phyloP scores from a whole-genome alignment of 2,113 vertebrate species.

The Centropristis striata region DNA sequence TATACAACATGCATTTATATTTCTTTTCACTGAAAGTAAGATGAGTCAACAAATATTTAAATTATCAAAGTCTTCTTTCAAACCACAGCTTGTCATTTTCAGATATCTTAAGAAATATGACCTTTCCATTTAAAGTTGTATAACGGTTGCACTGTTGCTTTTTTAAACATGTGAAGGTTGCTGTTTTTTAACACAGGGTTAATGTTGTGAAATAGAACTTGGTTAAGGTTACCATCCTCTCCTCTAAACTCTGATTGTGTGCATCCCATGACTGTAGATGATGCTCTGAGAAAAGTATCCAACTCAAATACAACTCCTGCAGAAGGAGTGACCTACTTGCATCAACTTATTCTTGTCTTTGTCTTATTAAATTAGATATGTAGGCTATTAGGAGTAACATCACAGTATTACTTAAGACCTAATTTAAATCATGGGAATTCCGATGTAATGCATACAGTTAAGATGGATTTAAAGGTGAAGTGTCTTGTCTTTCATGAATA shows the following conservation, averaged over 20 bases:
- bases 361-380: constrained; percentile 17
- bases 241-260: constrained; percentile 15
- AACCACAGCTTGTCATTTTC: no score
- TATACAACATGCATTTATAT: no score
- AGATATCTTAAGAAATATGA: no score
- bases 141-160: no score
- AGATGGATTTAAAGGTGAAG: neutral
- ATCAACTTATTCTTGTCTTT: constrained; percentile 4
- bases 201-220: neutral
- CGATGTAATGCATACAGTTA: neutral
- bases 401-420: neutral
- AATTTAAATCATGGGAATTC: neutral
- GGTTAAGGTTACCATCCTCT: no score
- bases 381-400: neutral
- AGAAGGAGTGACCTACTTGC: constrained; percentile 46
- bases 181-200: no score
- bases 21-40: no score
- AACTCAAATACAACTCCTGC: constrained; percentile 13
- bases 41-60: no score
- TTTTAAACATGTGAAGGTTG: no score
- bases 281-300: constrained; percentile 23
- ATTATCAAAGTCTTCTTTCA: no score
- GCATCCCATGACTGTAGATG: constrained; percentile 21
- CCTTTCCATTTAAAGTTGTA: no score
- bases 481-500: no score